Percentiles rank a stretch among this genome's conserved stretches.
Conservation (phyloP, 1,140 invertebrate genomes). For the Linepithema humile region DNA sequence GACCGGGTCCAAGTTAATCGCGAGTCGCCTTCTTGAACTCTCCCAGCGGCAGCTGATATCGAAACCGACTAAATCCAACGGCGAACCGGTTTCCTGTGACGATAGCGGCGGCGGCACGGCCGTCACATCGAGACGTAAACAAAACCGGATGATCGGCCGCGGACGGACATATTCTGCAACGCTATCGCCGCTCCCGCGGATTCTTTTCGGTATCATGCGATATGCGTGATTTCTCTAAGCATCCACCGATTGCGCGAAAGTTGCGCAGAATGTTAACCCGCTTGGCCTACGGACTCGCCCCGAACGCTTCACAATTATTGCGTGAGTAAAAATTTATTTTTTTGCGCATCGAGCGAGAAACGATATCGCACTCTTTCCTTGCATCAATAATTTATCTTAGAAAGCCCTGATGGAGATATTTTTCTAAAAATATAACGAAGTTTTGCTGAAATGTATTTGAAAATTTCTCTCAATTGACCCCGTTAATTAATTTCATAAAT, state of each 20-base stretch:
- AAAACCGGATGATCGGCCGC: conserved; percentile 61
- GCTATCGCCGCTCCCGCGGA: conserved; percentile 12
- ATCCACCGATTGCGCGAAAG: not conserved
- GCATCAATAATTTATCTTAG: too few species aligned
- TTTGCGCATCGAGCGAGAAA: not conserved
- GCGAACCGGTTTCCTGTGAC: conserved; percentile 74
- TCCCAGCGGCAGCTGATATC: conserved; percentile 72
- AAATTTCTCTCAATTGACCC: too few species aligned
- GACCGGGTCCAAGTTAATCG: conserved; percentile 68
- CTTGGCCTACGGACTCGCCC: not conserved
- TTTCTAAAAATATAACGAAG: too few species aligned
- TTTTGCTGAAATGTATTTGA: too few species aligned
- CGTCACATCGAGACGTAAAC: conserved; percentile 74
- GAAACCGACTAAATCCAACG: conserved; percentile 78
- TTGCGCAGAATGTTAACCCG: conserved; percentile 28
- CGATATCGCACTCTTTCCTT: not conserved
- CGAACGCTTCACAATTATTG: not conserved
- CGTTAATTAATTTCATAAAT: too few species aligned
- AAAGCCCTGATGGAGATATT: too few species aligned
- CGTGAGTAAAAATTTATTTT: not conserved
- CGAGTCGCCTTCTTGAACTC: conserved; percentile 77
- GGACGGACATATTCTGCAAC: conserved; percentile 9
- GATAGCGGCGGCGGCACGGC: conserved; percentile 67
- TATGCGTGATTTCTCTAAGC: not conserved
- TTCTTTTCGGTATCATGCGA: conserved; percentile 43